Conservation (phyloP, 2,797 vertebrate genomes). For the Fistularia tabacaria region DNA sequence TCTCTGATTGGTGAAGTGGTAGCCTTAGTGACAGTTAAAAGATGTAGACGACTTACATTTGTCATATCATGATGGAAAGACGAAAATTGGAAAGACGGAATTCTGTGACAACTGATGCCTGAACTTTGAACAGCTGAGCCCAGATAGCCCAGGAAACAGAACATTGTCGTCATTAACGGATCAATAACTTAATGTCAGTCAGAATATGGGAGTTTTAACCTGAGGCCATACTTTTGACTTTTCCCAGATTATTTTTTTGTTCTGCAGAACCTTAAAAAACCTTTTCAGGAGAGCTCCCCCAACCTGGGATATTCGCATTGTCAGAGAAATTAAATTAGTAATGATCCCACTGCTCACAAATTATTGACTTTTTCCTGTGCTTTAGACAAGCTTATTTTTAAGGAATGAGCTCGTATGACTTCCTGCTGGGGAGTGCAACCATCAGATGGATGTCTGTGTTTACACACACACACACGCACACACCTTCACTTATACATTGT, state of each 20-base stretch:
- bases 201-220: background rate
- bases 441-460: too few species aligned
- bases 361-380: conserved; percentile 10
- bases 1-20: conserved; percentile 40
- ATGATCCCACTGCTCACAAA: conserved; percentile 46
- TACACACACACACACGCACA: too few species aligned
- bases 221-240: background rate
- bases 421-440: background rate
- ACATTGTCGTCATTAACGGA: too few species aligned
- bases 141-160: too few species aligned
- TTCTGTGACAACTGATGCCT: conserved; percentile 1
- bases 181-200: too few species aligned
- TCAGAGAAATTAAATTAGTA: conserved; percentile 63
- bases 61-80: conserved; percentile 14
- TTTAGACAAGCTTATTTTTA: too few species aligned
- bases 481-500: background rate
- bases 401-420: conserved; percentile 8
- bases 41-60: conserved; percentile 2
- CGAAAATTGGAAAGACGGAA: background rate
- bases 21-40: conserved; percentile 35
- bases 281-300: conserved; percentile 31
- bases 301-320: conserved; percentile 45
- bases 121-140: too few species aligned
- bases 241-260: conserved; percentile 9
- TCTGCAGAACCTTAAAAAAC: conserved; percentile 29